A percentile compares a stretch with the other conserved stretches of the same genome.
Conservation (phyloP, 2,797 vertebrate genomes). For the Rhinoraja longicauda region DNA sequence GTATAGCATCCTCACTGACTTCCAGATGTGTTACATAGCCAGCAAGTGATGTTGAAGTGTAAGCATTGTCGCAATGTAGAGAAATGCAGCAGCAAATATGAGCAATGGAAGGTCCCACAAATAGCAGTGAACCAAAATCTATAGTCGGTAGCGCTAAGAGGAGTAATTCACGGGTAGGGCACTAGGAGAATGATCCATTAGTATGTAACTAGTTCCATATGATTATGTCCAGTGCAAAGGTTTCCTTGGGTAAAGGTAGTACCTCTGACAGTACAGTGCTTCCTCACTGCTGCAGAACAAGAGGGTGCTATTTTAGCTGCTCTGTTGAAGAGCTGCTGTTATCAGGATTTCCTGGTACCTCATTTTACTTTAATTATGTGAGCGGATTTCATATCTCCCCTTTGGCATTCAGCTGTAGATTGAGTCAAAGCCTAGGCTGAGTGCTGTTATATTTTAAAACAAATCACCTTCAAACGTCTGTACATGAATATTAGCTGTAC, state of each 20-base stretch:
- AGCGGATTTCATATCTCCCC: too few species aligned
- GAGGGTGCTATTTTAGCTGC: not conserved
- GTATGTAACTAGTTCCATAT: not conserved
- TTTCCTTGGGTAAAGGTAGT: not conserved
- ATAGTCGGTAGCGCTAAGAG: not conserved
- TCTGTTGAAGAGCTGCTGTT: too few species aligned
- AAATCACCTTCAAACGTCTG: too few species aligned
- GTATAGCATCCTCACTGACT: not conserved
- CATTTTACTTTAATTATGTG: too few species aligned
- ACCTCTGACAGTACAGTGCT: not conserved
- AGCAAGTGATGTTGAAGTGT: not conserved
- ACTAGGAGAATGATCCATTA: not conserved
- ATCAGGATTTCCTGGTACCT: too few species aligned
- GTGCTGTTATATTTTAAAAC: too few species aligned
- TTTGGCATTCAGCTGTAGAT: too few species aligned
- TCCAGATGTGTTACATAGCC: not conserved
- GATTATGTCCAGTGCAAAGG: not conserved
- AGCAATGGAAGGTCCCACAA: not conserved
- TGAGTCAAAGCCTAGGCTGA: too few species aligned
- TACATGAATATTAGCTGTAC: too few species aligned
- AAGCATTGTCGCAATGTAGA: not conserved
- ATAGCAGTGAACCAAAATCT: not conserved
- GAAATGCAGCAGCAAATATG: not conserved
- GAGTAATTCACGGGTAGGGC: not conserved
- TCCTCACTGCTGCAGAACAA: not conserved